These are phyloP conservation scores for Tamandua tetradactyla DNA, from an alignment of 2,797 vertebrate genomes.

Conservation along the genomic window DNA sequence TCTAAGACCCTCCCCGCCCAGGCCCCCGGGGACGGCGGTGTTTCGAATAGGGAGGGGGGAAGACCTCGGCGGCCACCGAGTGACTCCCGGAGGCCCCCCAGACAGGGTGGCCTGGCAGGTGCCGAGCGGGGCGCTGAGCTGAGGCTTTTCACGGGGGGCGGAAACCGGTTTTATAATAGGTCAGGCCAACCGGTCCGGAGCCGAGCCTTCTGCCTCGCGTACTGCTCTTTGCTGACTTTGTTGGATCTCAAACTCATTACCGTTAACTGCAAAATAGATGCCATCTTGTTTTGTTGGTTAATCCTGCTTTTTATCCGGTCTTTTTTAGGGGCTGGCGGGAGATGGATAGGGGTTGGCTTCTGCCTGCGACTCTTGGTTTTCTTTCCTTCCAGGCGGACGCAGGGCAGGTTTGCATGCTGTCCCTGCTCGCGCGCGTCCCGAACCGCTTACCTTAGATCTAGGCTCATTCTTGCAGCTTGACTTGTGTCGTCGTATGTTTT, in stretches of 20 bases:
- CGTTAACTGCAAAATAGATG: constrained; percentile 20
- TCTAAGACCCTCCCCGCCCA: not conserved
- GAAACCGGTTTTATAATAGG: not conserved
- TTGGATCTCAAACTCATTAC: not conserved
- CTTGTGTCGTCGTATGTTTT: not conserved
- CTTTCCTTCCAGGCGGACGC: not conserved
- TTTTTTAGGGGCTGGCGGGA: not conserved
- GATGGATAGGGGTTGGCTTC: not conserved
- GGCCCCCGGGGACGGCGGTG: not conserved
- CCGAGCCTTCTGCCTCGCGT: not conserved
- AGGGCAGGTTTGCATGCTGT: not conserved
- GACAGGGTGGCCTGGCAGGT: constrained; percentile 37
- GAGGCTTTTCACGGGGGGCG: not conserved
- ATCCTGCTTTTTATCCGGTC: not conserved
- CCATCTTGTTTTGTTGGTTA: constrained; percentile 31
- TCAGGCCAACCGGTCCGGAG: not conserved
- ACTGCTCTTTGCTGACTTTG: not conserved
- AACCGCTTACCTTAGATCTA: too few species aligned
- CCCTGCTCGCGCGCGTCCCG: not conserved
- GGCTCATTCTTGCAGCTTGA: not conserved
- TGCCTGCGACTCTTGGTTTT: not conserved
- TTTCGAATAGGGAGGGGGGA: not conserved
- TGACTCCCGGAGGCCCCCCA: not conserved
- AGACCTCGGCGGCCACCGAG: rapidly evolving
- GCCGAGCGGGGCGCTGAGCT: not conserved